Evolutionary conservation across 2,888 invertebrate genomes (phyloP), one percentile per base, ranked within the genome.

Genomic region (Oegoconia quadripuncta): DNA sequence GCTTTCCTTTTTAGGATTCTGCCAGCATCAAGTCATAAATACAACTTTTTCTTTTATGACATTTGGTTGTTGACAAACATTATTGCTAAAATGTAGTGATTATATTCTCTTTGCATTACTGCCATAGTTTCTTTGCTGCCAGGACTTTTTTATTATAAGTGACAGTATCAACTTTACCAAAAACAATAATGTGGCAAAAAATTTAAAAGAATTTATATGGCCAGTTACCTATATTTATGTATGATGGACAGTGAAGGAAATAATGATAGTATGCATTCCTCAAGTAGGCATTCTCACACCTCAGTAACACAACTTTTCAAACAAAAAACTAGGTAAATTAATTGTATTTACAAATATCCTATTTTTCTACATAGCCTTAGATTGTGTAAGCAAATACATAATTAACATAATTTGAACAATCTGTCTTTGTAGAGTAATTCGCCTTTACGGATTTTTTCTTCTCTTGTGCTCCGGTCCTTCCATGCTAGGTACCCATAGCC

Each of bases 381-480:
- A 29, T 45, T 34, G 36, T 38, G 29, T 30, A 6, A 7, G n/a
- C 14, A 28, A 25, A 28, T 34, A 34, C 33, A 34, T 20, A 37
- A 34, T 31, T 39, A 23, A 9, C 25, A 46, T 13, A 27, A 91
- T 78, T 93, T 94, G 64, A 90, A 92, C 16, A 65, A 46, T 59
- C 95, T 91, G 62, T 95, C 95, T 59, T 87, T 91, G 79, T 95
- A 95, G 26, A 91, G 89, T 1, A 95, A 88, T 78, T 93, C 90
- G 16, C 96, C 95, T 33, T 87, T 90, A 44, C 95, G 89, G 48
- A 89, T 91, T 47, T 78, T 59, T 0, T 81, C 50, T 60, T 95
- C 95, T 26, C 83, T 71, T 0, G 52, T 43, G 2, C 84, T 80
- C 60, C 92, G 89, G 1, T 88, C 79, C 0, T 55, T 65, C 61